Conservation (phyloP, 2,797 vertebrate species). For the Gadopsis bispinosus region DNA sequence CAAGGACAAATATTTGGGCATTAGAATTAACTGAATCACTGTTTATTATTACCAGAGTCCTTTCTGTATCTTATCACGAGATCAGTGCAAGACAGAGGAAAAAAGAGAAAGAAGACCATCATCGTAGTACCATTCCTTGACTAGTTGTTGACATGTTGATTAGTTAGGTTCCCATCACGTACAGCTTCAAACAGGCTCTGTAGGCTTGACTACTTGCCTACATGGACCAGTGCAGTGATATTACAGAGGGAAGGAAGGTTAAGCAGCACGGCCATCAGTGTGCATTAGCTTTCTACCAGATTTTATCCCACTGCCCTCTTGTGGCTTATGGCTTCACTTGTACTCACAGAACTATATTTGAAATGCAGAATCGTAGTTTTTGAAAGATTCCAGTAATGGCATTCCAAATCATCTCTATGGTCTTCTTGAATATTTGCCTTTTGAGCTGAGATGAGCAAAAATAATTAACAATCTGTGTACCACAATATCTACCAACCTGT, state of each 20-base stretch:
- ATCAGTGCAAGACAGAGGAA: conserved; percentile 4
- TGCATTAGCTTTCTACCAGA: not conserved
- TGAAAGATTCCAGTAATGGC: not conserved
- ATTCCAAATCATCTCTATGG: conserved; percentile 9
- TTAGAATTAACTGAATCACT: conserved; percentile 12
- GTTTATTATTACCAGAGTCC: conserved; percentile 41
- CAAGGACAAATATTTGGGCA: conserved; percentile 1
- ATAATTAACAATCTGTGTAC: conserved; percentile 18
- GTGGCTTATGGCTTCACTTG: not conserved
- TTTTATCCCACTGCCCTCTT: not conserved
- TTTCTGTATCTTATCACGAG: conserved; percentile 3
- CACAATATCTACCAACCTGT: conserved; percentile 45
- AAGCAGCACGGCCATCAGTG: not conserved
- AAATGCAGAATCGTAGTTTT: not conserved
- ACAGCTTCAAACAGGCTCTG: not conserved
- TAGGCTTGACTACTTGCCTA: not conserved
- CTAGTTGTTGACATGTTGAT: not conserved
- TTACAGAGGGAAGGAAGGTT: not conserved
- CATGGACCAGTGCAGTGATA: not conserved
- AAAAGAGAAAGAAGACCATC: not conserved
- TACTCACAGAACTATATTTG: not conserved
- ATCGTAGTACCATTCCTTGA: not conserved
- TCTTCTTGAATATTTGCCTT: conserved; percentile 23
- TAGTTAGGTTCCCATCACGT: not conserved
- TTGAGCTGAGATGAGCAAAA: conserved; percentile 39